phyloP scores from a whole-genome alignment of 1,140 invertebrate species.

The Sinella curviseta region DNA sequence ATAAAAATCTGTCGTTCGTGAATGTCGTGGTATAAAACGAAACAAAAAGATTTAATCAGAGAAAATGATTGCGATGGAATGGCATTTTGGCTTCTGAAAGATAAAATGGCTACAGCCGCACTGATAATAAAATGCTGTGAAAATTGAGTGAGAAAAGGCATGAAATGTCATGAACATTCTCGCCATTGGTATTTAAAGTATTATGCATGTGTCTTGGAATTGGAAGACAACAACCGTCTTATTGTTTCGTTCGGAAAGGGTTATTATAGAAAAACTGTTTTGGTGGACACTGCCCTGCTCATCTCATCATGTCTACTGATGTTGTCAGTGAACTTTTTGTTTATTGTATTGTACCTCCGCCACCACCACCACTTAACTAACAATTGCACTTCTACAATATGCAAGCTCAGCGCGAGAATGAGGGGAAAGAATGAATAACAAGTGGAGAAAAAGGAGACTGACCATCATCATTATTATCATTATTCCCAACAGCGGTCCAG shows the following conservation, averaged over 20 bases:
- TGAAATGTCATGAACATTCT: not conserved
- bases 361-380: not conserved
- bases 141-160: conserved; percentile 5
- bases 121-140: not conserved
- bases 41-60: not conserved
- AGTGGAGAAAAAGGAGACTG: not conserved
- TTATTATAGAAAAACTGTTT: not conserved
- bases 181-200: too few relatives aligned
- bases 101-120: not conserved
- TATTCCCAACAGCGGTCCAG: not conserved
- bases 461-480: not conserved
- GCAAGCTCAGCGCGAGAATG: not conserved
- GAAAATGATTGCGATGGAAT: not conserved
- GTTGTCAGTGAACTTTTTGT: conserved; percentile 5
- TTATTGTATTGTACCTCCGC: not conserved
- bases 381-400: not conserved
- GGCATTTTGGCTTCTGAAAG: not conserved
- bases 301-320: not conserved
- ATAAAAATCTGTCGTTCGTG: not conserved
- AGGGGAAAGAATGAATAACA: not conserved
- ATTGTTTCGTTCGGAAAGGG: not conserved
- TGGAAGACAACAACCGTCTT: not conserved
- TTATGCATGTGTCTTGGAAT: too few relatives aligned
- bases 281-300: not conserved
- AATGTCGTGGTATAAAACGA: not conserved